Base-by-base conservation (phyloP, 30 jellyfish, hydroid and myxozoan genomes). In the Hydra vulgaris region DNA sequence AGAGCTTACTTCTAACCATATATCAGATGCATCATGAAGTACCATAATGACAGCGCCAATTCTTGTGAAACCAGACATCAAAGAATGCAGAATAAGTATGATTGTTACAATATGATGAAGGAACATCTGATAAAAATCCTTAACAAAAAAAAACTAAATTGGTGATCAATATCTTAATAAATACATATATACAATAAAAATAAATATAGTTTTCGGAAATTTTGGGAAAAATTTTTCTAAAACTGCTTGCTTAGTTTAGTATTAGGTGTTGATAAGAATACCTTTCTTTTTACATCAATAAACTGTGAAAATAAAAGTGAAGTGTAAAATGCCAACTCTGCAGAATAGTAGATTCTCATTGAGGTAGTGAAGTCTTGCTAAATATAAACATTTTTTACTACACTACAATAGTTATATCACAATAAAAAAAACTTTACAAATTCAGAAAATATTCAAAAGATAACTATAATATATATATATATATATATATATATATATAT, bases 81-180 rank as follows among this genome's bases (percentile, higher is more conserved):
- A 85, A 0, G 98, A 91, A 1, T 83, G 79, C n/a, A 80, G 76
- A 68, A 91, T 83, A 8, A 91, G 87, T 76, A 83, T 54, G 77
- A 86, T 86, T 1, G 98, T 91, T 3, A 81, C 89, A 19, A 91
- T 83, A 77, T 91, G 98, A 53, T 91, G 98, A 23, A 91, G 81
- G 16, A 91, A 87, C 98, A 91, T 91, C 78, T 91, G 96, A 89
- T 94, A 91, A 81, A 91, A 91, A 61, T 91, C 98, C 98, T 91
- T n/a, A n/a, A n/a, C n/a, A n/a, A n/a, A n/a, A n/a, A n/a, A n/a
- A n/a, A n/a, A n/a, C n/a, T 73, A 15, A 54, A 12, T 52, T 17
- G 66, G 0, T 27, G 66, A 54, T 68, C 21, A 20, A 68, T 56
- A 56, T 56, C 16, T 56, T n/a, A n/a, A n/a, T n/a, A n/a, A n/a